Evolutionary conservation across 2,888 invertebrate genomes (phyloP).

Genomic region (Pheosia tremula): DNA sequence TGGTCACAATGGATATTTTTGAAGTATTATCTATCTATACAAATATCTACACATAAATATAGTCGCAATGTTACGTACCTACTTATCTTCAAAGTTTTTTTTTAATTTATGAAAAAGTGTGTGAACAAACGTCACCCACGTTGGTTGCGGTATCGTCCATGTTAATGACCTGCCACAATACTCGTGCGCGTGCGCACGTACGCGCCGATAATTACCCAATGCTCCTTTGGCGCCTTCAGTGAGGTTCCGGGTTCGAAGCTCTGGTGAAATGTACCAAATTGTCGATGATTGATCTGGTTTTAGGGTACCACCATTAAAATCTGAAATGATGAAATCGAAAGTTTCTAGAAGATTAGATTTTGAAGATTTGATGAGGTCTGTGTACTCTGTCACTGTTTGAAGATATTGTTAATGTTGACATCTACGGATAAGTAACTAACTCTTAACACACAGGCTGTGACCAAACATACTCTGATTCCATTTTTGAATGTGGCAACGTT

Average conservation of each 20-base stretch:
- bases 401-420: too few species aligned
- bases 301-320: not conserved
- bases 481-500: too few species aligned
- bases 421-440: too few species aligned
- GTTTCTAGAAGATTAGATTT: not conserved
- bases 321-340: too few species aligned
- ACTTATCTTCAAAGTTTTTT: not conserved
- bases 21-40: too few species aligned
- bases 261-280: not conserved
- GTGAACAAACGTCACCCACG: not conserved
- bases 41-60: not conserved
- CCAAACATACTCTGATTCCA: too few species aligned
- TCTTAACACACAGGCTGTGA: too few species aligned
- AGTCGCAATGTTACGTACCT: not conserved
- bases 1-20: too few species aligned
- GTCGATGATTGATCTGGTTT: not conserved
- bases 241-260: slow-evolving; percentile 10
- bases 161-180: slow-evolving; percentile 53
- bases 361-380: not conserved
- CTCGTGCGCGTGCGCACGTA: slow-evolving; percentile 49
- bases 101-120: not conserved
- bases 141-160: not conserved
- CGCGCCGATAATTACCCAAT: slow-evolving; percentile 24
- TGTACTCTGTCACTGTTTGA: too few species aligned
- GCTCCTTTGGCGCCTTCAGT: not conserved